These are phyloP conservation scores for Scarus forsteni DNA, from an alignment of 2,797 vertebrate species.

Conservation along the genomic window DNA sequence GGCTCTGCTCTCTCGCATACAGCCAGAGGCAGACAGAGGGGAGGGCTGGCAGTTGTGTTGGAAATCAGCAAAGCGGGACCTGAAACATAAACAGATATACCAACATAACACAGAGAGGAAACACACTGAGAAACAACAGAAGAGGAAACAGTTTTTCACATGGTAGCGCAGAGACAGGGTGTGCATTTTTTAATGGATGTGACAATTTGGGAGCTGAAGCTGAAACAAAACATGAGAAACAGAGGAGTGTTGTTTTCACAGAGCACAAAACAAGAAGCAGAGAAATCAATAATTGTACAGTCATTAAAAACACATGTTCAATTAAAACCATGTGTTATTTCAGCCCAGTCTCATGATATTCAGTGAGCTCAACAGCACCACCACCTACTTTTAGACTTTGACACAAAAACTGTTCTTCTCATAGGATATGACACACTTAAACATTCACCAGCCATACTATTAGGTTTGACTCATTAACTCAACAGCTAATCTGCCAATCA, in stretches of 20 bases:
- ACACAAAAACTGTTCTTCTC: not conserved
- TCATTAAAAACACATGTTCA: conserved; percentile 5
- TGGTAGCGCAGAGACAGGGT: conserved; percentile 30
- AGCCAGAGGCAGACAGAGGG: conserved; percentile 84
- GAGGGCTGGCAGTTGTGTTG: conserved; percentile 92
- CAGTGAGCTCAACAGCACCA: not conserved
- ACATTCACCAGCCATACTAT: not conserved
- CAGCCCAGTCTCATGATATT: conserved; percentile 5
- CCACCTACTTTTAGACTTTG: conserved; percentile 4
- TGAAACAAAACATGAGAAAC: conserved; percentile 27
- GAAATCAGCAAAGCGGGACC: conserved; percentile 95
- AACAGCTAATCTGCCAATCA: no score
- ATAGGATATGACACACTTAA: not conserved
- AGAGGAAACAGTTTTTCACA: conserved; percentile 23
- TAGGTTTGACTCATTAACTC: no score
- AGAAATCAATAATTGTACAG: conserved; percentile 2
- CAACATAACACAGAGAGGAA: conserved; percentile 1
- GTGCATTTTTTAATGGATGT: conserved; percentile 43
- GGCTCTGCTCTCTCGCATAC: conserved; percentile 85
- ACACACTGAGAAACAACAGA: conserved; percentile 14
- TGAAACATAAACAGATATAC: conserved; percentile 70
- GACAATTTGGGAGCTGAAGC: conserved; percentile 26
- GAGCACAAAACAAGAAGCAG: not conserved
- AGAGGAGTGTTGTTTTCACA: conserved; percentile 5
- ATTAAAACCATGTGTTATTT: conserved; percentile 3